phyloP scores from a whole-genome alignment of 2,888 invertebrate species.

The Metopia argyrocephala region DNA sequence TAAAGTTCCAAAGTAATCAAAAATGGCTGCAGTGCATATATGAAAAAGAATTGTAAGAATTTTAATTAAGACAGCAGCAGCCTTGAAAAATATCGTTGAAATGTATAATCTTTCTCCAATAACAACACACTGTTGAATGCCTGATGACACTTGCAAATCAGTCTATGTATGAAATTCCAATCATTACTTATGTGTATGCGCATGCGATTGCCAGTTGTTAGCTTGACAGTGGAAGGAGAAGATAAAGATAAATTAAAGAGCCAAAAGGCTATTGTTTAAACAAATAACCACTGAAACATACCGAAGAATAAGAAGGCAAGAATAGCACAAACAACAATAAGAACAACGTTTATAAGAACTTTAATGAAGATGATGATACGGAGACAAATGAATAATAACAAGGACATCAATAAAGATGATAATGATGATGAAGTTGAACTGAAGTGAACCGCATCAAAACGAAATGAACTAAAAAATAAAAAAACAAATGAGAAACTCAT shows the following conservation, averaged over 20 bases:
- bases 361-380: not conserved
- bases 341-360: conserved; percentile 34
- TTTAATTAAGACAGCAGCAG: too few relatives aligned
- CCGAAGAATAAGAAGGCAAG: not conserved
- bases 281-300: not conserved
- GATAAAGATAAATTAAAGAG: conserved; percentile 48
- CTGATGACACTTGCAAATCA: too few relatives aligned
- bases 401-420: conserved; percentile 29
- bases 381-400: not conserved
- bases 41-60: too few relatives aligned
- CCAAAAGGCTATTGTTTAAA: conserved; percentile 53
- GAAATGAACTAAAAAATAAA: conserved; percentile 61
- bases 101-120: too few relatives aligned
- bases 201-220: not conserved
- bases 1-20: too few relatives aligned
- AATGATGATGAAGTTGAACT: conserved; percentile 12
- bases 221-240: conserved; percentile 38
- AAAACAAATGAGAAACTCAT: conserved; percentile 69
- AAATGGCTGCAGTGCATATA: too few relatives aligned
- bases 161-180: not conserved
- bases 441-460: not conserved
- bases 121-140: too few relatives aligned
- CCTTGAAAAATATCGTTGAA: too few relatives aligned
- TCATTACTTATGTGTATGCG: not conserved
- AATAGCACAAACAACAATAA: conserved; percentile 6